Evolutionary conservation across 2,113 vertebrate species (phyloP), one percentile per base, ranked within the genome.

Genomic region (Probosciger aterrimus): DNA sequence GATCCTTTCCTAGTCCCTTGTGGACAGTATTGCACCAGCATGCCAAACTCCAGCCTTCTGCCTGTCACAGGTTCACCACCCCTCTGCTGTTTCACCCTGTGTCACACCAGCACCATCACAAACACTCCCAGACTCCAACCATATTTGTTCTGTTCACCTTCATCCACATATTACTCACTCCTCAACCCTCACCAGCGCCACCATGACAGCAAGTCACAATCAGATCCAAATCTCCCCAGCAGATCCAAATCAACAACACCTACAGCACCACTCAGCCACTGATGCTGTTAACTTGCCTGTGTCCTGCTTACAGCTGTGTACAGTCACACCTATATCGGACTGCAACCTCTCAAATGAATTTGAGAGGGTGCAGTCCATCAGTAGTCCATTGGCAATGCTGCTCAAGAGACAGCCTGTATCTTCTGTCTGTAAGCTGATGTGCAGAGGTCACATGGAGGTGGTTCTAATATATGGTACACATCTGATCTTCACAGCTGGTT

Each of bases 381-480:
- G 33, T n/a, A 16, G 57, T 33, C 33, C 33, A 23, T 15, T 35
- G 57, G 55, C 67, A 50, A 50, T 4, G 0, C 64, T 41, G 46
- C 64, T 71, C 4, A 2, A 49, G 65, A 44, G 37, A 5, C 68
- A 47, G 0, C 59, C 57, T 5, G 0, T 1, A 0, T 30, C n/a
- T 35, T 49, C 35, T 57, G 41, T 9, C 43, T 41, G 47, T 50
- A 33, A 20, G 49, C 49, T 55, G 67, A n/a, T 1, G 1, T 7
- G 18, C 63, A 37, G 47, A 12, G 33, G 13, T 60, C 43, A 25
- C 33, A 10, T 10, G 4, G 33, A 59, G 37, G 8, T 82, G 1
- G 8, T 71, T 15, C 57, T 62, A 0, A 22, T 31, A 33, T 3
- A 13, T 6, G 43, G 44, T n/a, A 7, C 64, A 31, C 44, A 3